Conservation (phyloP, 2,888 invertebrate genomes). For the Pseudococcus longispinus region DNA sequence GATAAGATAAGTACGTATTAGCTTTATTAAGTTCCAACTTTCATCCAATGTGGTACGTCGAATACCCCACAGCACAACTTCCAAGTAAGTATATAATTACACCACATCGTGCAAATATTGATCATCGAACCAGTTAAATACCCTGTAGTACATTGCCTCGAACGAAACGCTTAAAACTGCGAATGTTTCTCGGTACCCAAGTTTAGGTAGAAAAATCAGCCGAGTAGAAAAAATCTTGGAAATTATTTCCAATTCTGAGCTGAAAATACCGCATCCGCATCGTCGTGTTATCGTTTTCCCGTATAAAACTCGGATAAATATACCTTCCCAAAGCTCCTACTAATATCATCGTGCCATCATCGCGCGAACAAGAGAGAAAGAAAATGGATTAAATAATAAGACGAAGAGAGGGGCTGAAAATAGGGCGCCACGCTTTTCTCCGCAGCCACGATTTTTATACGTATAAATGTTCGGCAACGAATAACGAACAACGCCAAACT, state of each 20-base stretch:
- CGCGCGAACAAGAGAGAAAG: not conserved
- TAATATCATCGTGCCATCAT: not conserved
- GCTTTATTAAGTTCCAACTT: not conserved
- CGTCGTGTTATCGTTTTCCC: not conserved
- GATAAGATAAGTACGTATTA: not conserved
- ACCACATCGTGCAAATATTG: not conserved
- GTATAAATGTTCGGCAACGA: not conserved
- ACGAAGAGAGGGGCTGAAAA: not conserved
- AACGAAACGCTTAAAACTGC: not conserved
- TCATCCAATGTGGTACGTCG: not conserved
- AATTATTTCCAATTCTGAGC: not conserved
- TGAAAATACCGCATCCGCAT: not conserved
- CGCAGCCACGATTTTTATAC: not conserved
- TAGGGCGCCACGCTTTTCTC: slow-evolving; percentile 9
- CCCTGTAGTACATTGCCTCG: not conserved
- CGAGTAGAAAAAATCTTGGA: not conserved
- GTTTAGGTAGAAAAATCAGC: not conserved
- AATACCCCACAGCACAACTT: not conserved
- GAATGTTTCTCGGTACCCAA: not conserved
- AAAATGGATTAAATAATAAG: slow-evolving; percentile 22
- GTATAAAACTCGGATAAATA: not conserved
- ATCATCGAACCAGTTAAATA: not conserved
- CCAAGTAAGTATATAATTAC: not conserved
- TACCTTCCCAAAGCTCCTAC: not conserved
- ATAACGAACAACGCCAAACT: not conserved